Evolutionary conservation across 1,140 invertebrate species (phyloP).

Genomic region (Neotoxoptera formosana): DNA sequence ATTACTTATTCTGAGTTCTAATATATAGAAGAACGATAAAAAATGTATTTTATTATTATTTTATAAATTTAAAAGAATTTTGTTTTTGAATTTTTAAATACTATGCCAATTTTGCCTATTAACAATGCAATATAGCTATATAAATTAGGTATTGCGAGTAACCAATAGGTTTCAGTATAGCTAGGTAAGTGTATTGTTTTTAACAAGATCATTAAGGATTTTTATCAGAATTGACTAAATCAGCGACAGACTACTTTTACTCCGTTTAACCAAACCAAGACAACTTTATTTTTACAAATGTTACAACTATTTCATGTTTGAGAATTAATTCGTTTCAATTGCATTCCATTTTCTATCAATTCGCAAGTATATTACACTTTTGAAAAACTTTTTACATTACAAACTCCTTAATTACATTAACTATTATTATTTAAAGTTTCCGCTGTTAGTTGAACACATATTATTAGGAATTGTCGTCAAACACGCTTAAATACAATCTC

Average conservation of each 20-base stretch:
- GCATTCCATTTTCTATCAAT: background rate
- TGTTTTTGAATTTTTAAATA: too few species aligned
- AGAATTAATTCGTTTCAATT: background rate
- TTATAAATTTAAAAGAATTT: too few species aligned
- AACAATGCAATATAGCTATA: too few species aligned
- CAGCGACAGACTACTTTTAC: background rate
- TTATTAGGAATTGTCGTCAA: slow-evolving; percentile 33
- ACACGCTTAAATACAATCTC: background rate
- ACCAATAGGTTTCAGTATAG: background rate
- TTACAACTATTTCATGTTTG: background rate
- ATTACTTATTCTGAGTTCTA: too few species aligned
- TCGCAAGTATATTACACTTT: background rate
- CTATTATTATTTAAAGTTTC: background rate
- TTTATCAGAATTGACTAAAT: background rate
- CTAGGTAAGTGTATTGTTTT: background rate
- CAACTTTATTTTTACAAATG: background rate
- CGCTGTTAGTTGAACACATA: background rate
- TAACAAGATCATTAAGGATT: background rate
- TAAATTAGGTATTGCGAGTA: too few species aligned
- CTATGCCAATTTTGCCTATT: too few species aligned
- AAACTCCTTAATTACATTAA: slow-evolving; percentile 19
- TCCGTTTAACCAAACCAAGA: background rate
- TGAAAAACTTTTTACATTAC: background rate
- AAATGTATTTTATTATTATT: too few species aligned
- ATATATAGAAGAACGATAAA: too few species aligned